These are phyloP conservation scores for Dendrolimus kikuchii DNA, from an alignment of 1,140 invertebrate species.

Conservation along the genomic window DNA sequence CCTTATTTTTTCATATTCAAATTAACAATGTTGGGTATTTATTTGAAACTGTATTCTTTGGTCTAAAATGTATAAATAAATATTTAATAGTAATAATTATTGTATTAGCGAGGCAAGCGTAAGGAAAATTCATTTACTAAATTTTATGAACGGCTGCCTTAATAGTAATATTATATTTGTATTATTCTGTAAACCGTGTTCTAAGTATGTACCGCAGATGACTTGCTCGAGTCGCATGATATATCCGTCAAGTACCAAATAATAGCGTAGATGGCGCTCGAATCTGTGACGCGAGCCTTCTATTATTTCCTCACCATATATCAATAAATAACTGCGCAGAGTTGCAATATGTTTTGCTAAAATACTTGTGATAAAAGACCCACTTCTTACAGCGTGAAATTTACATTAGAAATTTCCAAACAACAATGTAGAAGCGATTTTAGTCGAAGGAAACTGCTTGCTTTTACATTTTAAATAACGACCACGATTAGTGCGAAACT, in stretches of 20 bases:
- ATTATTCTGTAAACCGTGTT: constrained; percentile 29
- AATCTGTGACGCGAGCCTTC: constrained; percentile 2
- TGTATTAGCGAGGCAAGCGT: constrained; percentile 28
- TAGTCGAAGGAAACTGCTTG: too few species aligned
- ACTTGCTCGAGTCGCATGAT: constrained; percentile 14
- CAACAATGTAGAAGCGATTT: too few species aligned
- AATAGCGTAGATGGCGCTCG: constrained; percentile 46
- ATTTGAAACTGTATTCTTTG: constrained; percentile 59
- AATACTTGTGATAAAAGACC: too few species aligned
- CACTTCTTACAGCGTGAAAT: too few species aligned
- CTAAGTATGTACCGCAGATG: constrained; percentile 20
- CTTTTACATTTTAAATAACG: too few species aligned
- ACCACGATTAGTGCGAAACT: too few species aligned
- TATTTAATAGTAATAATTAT: constrained; percentile 15
- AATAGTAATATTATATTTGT: constrained; percentile 36
- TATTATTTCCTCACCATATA: neutral
- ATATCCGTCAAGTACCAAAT: constrained; percentile 54
- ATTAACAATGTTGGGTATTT: constrained; percentile 59
- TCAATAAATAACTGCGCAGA: too few species aligned
- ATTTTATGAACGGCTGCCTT: constrained; percentile 38
- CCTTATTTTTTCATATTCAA: constrained; percentile 57
- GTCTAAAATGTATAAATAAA: constrained; percentile 39
- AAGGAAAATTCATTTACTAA: constrained; percentile 26
- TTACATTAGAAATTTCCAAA: too few species aligned
- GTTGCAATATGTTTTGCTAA: too few species aligned